These are phyloP conservation scores for Sebastes vulpes DNA, from an alignment of 2,797 vertebrate genomes.

Conservation along the genomic window DNA sequence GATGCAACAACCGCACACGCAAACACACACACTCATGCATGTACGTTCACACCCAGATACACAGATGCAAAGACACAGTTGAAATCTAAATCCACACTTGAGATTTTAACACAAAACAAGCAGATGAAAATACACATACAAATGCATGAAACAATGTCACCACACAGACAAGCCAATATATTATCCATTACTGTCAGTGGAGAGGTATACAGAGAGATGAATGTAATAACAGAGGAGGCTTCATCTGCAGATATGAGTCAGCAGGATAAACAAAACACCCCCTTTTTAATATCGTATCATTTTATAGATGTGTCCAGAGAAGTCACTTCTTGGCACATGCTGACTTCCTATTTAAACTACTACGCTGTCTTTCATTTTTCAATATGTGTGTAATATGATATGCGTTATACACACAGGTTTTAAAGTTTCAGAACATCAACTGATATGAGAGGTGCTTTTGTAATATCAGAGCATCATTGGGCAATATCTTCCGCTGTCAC, in stretches of 20 bases:
- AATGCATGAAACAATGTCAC: background rate
- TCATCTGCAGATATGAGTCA: background rate
- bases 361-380: background rate
- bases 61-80: background rate
- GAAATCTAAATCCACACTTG: slow-evolving; percentile 1
- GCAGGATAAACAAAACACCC: background rate
- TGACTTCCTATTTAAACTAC: background rate
- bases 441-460: background rate
- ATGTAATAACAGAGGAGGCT: background rate
- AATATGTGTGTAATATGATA: background rate
- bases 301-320: background rate
- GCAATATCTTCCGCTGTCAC: background rate
- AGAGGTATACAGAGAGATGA: background rate
- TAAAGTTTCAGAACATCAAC: background rate
- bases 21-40: background rate
- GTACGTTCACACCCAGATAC: background rate
- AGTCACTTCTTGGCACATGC: background rate
- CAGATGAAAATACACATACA: background rate
- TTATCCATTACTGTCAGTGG: background rate
- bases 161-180: background rate
- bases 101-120: background rate
- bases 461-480: background rate
- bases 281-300: background rate
- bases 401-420: background rate
- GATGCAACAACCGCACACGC: background rate